These are phyloP conservation scores for Escarpia spicata DNA, from an alignment of 2,888 invertebrate species.

Conservation along the genomic window DNA sequence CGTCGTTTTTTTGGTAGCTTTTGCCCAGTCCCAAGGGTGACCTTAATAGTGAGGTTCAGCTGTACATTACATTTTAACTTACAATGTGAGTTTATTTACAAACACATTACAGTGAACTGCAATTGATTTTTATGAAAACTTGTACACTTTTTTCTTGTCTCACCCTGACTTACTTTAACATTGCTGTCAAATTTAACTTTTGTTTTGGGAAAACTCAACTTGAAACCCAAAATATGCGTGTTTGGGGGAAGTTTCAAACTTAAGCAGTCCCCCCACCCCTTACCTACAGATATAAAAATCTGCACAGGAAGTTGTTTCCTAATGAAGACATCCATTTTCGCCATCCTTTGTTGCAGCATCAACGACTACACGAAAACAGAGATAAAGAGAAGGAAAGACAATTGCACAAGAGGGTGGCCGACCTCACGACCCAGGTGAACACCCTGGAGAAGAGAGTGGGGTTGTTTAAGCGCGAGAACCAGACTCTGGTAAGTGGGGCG, in stretches of 20 bases:
- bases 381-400: slow-evolving; percentile 54
- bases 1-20: no score
- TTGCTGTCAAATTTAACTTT: not conserved
- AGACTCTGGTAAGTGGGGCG: slow-evolving; percentile 55
- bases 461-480: slow-evolving; percentile 59
- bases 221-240: no score
- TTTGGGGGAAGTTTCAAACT: no score
- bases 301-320: not conserved
- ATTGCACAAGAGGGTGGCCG: slow-evolving; percentile 56
- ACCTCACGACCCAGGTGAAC: slow-evolving; percentile 58
- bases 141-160: not conserved
- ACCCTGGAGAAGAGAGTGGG: slow-evolving; percentile 58
- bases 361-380: slow-evolving; percentile 28
- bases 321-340: not conserved
- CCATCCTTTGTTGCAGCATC: not conserved
- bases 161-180: not conserved
- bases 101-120: no score
- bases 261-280: no score
- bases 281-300: not conserved
- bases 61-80: not conserved
- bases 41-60: not conserved
- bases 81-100: not conserved
- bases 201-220: not conserved
- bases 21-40: no score
- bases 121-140: not conserved